Percentiles rank a stretch among this genome's conserved stretches.
phyloP scores from a whole-genome alignment of 2,888 invertebrate genomes.

The Omphaloscelis lunosa region DNA sequence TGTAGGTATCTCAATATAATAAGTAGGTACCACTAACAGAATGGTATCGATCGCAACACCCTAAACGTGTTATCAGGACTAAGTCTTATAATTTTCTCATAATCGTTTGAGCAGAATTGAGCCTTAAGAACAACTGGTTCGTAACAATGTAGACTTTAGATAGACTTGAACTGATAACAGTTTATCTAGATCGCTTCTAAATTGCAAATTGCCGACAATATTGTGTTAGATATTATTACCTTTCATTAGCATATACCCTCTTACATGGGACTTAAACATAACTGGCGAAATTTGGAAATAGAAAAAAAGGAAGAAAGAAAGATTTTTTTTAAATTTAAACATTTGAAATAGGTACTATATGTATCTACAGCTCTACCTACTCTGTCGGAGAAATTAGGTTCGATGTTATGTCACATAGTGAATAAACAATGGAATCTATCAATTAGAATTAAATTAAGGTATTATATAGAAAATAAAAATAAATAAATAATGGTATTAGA shows the following conservation, averaged over 20 bases:
- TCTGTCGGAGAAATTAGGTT: too few relatives aligned
- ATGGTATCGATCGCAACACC: neutral
- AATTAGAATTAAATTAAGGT: neutral
- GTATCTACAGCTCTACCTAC: neutral
- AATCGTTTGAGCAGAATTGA: constrained; percentile 25
- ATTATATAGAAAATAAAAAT: too few relatives aligned
- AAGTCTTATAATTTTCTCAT: constrained; percentile 20
- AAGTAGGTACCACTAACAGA: neutral
- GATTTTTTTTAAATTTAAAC: too few relatives aligned
- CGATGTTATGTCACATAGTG: neutral
- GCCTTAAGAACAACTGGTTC: neutral
- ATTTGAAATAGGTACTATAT: neutral
- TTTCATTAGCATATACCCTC: constrained; percentile 20
- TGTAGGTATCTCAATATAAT: neutral
- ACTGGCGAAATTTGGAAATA: too few relatives aligned
- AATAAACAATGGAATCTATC: neutral
- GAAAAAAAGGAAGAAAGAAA: too few relatives aligned
- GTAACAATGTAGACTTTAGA: constrained; percentile 21
- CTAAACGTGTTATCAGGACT: constrained; percentile 11
- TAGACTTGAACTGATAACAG: constrained; percentile 16
- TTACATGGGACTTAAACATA: neutral
- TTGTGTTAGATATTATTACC: constrained; percentile 21
- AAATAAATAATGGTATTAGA: too few relatives aligned
- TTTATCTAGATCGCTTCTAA: constrained; percentile 34
- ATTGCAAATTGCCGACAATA: constrained; percentile 41